phyloP scores from a whole-genome alignment of 1,140 invertebrate species.

The Listronotus bonariensis region DNA sequence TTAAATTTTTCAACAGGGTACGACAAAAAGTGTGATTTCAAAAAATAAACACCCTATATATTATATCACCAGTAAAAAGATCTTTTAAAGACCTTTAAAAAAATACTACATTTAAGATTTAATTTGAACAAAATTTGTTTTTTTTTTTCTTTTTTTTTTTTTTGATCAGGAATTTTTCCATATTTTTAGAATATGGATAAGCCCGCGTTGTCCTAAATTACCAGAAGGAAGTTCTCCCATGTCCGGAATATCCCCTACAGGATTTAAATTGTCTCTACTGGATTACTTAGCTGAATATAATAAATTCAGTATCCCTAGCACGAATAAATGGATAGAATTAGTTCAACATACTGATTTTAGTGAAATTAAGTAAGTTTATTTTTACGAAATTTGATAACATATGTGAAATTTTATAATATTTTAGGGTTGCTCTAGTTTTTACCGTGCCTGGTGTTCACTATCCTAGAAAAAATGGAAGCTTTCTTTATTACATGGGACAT shows the following conservation, averaged over 20 bases:
- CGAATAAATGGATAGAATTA: constrained; percentile 74
- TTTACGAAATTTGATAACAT: background rate
- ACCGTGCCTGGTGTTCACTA: constrained; percentile 1
- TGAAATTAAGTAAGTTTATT: constrained; percentile 69
- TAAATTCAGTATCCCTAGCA: constrained; percentile 55
- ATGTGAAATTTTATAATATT: background rate
- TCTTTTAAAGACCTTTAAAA: too few species aligned
- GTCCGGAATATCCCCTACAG: constrained; percentile 79
- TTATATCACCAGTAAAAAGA: too few species aligned
- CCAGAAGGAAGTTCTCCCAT: constrained; percentile 57
- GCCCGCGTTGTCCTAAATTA: constrained; percentile 73
- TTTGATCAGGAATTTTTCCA: too few species aligned
- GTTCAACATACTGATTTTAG: constrained; percentile 79
- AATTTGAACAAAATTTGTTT: too few species aligned
- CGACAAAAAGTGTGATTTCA: too few species aligned
- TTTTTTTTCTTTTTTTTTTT: too few species aligned
- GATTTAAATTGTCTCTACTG: constrained; percentile 81
- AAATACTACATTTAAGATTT: too few species aligned
- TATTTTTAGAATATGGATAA: constrained; percentile 80
- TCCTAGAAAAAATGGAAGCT: constrained; percentile 5
- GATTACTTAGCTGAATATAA: constrained; percentile 80
- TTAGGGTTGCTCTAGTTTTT: constrained; percentile 8
- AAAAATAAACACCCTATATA: too few species aligned
- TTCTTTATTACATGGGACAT: constrained; percentile 2
- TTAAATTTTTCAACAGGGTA: too few species aligned